Conservation (phyloP, 2,113 vertebrate genomes). For the Erinaceus europaeus region DNA sequence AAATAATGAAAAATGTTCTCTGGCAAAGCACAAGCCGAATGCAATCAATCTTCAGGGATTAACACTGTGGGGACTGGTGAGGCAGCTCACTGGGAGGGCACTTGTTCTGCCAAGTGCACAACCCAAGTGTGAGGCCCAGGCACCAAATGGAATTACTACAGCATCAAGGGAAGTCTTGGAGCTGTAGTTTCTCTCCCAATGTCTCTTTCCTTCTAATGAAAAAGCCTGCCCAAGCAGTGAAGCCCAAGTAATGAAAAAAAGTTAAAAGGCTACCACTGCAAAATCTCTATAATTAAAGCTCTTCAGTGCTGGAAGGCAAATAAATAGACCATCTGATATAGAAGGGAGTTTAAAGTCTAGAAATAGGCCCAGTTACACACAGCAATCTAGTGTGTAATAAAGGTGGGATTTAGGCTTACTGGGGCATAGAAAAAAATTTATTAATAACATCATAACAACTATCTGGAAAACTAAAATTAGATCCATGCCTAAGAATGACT, state of each 20-base stretch:
- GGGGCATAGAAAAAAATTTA: not conserved
- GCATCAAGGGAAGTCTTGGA: too few species aligned
- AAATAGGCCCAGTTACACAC: not conserved
- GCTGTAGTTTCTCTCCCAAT: too few species aligned
- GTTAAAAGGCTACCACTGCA: not conserved
- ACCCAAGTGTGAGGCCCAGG: too few species aligned
- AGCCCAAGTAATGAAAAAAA: too few species aligned
- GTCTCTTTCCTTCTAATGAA: too few species aligned
- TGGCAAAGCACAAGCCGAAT: not conserved
- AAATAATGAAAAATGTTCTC: not conserved
- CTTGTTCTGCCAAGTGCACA: too few species aligned
- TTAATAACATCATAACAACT: not conserved
- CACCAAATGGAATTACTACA: too few species aligned
- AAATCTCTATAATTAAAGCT: slow-evolving; percentile 16
- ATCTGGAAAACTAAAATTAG: not conserved
- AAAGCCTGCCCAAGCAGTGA: too few species aligned
- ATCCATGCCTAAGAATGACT: not conserved
- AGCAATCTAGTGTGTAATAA: not conserved
- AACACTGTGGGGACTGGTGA: too few species aligned
- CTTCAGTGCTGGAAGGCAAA: not conserved
- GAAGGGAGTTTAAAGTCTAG: not conserved
- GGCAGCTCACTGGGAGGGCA: too few species aligned
- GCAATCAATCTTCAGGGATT: too few species aligned
- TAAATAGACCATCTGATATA: not conserved
- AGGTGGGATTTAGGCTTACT: not conserved